Evolutionary conservation across 2,113 vertebrate genomes (phyloP), one percentile per base, ranked within the genome.

Genomic region (Nycticebus coucang): DNA sequence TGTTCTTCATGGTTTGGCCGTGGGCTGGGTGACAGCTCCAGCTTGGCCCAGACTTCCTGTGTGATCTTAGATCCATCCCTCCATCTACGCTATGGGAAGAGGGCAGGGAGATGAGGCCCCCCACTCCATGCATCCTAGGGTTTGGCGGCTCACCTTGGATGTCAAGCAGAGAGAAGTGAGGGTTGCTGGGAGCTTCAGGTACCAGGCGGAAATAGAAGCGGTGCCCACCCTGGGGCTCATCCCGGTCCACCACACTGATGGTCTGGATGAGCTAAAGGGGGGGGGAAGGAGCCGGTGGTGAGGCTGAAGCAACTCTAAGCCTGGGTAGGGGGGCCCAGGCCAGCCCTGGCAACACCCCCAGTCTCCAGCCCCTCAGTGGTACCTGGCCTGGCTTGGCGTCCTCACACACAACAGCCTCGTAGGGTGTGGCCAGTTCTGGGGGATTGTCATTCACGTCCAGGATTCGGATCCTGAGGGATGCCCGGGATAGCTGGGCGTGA

Each of bases 381-480:
- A 99, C 99, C 99, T 99, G 99, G 28, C 99, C 99, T 30, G 99
- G 99, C 97, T 99, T 99, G 97, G 99, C 99, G 26, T 99, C 99
- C 97, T 99, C 99, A 50, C 99, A 99, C 93, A 99, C 99, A 0
- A 99, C 99, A 0, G 99, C 99, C 97, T 99, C 99, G 0, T 99
- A 99, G 0, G 99, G 99, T 1, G 99, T 99, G 94, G 99, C 99
- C 53, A 99, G 98, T 85, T 99, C 99, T 0, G 99, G 99, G 0
- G 99, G 99, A 94, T 99, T 99, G 98, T 99, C 99, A 0, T 99
- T 99, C 82, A 99, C 99, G 0, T 99, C 99, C 98, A 99, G 98
- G 98, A 99, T 99, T 33, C 99, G 99, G 96, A 99, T 99, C 82
- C 99, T 99, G 66, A 99, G 98, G 30, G 98, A 98, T 0, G 99